phyloP scores from a whole-genome alignment of 1,140 invertebrate species.

The Drosophila varians region DNA sequence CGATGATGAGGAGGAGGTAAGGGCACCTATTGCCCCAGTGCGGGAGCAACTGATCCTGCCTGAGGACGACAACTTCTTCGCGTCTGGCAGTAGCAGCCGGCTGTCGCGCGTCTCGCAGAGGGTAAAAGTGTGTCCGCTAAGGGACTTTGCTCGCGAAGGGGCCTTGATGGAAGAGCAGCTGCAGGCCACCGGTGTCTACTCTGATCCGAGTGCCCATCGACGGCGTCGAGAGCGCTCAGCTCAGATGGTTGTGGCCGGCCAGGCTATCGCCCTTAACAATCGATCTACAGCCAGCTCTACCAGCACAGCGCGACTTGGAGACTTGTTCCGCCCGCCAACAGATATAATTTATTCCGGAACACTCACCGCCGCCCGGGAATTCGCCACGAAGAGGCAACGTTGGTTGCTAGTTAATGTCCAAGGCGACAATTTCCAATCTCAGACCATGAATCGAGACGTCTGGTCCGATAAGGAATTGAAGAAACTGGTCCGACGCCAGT shows the following conservation, averaged over 20 bases:
- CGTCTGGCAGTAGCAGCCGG: conserved; percentile 54
- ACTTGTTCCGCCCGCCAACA: conserved; percentile 90
- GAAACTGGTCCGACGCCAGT: conserved; percentile 88
- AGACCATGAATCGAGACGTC: conserved; percentile 91
- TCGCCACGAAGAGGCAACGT: conserved; percentile 86
- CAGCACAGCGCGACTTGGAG: conserved; percentile 86
- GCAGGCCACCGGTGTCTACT: conserved; percentile 64
- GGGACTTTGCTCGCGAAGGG: conserved; percentile 78
- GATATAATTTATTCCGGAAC: conserved; percentile 89
- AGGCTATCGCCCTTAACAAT: conserved; percentile 41
- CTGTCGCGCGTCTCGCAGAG: conserved; percentile 55
- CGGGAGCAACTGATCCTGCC: conserved; percentile 79
- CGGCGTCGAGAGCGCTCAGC: conserved; percentile 59
- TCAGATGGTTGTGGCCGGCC: conserved; percentile 66
- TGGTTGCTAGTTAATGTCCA: conserved; percentile 93
- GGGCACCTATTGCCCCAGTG: conserved; percentile 77
- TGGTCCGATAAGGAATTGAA: conserved; percentile 89
- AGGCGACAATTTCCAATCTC: conserved; percentile 90
- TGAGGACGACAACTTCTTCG: conserved; percentile 81
- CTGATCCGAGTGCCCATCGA: conserved; percentile 55
- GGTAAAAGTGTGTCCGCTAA: conserved; percentile 74
- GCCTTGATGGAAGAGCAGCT: conserved; percentile 78
- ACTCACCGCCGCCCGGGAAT: conserved; percentile 87
- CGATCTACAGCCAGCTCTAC: conserved; percentile 36
- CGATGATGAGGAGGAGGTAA: conserved; percentile 71